Conservation (phyloP, 2,113 vertebrate genomes). For the Pleuronectes platessa region DNA sequence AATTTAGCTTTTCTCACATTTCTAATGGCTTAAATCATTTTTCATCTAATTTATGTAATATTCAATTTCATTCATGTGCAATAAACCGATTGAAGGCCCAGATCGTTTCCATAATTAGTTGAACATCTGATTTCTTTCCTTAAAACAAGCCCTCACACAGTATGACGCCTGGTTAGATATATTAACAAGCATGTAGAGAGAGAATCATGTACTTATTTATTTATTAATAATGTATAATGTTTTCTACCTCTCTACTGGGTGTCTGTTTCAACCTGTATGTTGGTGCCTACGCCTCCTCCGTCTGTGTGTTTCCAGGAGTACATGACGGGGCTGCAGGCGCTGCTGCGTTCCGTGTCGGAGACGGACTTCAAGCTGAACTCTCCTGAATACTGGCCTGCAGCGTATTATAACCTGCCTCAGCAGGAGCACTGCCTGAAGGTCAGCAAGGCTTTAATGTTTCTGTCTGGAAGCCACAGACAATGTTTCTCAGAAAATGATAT, state of each 20-base stretch:
- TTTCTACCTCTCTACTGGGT: conserved; percentile 20
- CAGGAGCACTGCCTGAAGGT: conserved; percentile 95
- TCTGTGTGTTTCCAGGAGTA: conserved; percentile 83
- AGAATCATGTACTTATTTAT: neutral
- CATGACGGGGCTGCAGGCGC: conserved; percentile 86
- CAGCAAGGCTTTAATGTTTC: conserved; percentile 54
- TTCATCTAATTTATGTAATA: neutral
- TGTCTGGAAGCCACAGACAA: neutral
- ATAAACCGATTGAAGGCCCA: neutral
- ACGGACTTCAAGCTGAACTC: conserved; percentile 91
- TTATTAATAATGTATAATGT: neutral
- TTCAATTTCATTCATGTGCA: neutral
- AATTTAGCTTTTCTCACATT: neutral
- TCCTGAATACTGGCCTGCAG: conserved; percentile 88
- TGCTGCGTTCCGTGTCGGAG: conserved; percentile 89
- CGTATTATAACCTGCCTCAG: conserved; percentile 89
- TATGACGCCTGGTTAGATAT: too few species aligned
- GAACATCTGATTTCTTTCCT: neutral
- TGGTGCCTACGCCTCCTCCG: neutral
- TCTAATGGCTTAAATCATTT: neutral
- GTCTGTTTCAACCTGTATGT: conserved; percentile 6
- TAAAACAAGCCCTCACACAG: neutral
- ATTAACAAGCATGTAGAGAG: neutral
- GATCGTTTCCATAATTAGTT: neutral
- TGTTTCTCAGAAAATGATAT: neutral